phyloP scores from a whole-genome alignment of 1,140 invertebrate genomes.

The Plodia interpunctella region DNA sequence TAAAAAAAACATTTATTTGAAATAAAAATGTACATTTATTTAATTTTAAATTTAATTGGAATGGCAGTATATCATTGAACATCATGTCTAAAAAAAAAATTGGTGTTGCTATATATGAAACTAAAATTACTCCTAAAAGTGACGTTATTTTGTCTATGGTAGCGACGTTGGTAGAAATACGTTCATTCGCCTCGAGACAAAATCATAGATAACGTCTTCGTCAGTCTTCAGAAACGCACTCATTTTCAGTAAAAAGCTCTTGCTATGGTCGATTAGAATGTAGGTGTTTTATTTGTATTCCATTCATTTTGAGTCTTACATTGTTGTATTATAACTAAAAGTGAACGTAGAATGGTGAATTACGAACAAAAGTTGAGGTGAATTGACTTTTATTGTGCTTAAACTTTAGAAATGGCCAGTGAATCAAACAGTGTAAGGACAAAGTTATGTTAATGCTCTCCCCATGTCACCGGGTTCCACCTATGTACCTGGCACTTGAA shows the following conservation, averaged over 20 bases:
- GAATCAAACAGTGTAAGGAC: constrained; percentile 61
- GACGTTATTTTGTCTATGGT: neutral
- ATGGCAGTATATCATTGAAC: neutral
- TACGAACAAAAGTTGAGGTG: constrained; percentile 28
- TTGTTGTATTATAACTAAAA: constrained; percentile 48
- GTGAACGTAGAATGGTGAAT: constrained; percentile 42
- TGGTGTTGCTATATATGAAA: constrained; percentile 9
- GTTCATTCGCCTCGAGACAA: neutral
- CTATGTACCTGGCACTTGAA: constrained; percentile 65
- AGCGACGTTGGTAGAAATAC: neutral
- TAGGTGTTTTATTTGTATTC: constrained; percentile 38
- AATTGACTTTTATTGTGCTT: constrained; percentile 27
- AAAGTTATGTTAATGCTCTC: constrained; percentile 70
- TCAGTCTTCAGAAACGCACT: constrained; percentile 29
- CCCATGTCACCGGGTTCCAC: constrained; percentile 68
- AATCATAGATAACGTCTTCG: constrained; percentile 24
- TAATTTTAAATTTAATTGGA: too few relatives aligned
- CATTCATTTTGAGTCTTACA: constrained; percentile 22
- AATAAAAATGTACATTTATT: too few relatives aligned
- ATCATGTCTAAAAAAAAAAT: too few relatives aligned
- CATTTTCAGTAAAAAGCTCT: constrained; percentile 21
- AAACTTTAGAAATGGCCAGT: constrained; percentile 50
- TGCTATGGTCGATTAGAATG: constrained; percentile 43
- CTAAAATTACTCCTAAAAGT: neutral
- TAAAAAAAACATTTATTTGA: too few relatives aligned